Base-by-base conservation (phyloP, 2,113 vertebrate genomes). In the Eudyptes chrysolophus region DNA sequence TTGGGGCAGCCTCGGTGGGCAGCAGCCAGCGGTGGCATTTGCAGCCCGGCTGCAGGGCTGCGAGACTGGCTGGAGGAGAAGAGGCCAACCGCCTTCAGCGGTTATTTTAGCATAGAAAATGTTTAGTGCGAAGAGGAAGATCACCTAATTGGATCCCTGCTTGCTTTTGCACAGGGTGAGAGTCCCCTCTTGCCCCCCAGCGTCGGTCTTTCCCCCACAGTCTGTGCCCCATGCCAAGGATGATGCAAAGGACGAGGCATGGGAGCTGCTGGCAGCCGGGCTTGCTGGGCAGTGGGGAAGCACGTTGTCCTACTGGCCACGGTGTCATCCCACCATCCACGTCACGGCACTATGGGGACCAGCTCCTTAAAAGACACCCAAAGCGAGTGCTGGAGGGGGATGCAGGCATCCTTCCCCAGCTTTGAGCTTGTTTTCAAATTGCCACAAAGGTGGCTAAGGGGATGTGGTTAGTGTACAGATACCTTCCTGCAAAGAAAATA, bases 181-280 rank as follows among this genome's bases (percentile, higher is more conserved):
- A 17, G 16, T 49, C 54, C 5, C 18, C 20, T 34, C 5, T 44
- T 48, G 30, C 4, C 16, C 18, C 4, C 3, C 27, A 81, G 64
- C 3, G 2, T 21, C 1, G 5, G 20, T 54, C 17, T 65, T 60
- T 51, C 7, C 22, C 55, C 64, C 25, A 1, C 1, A 1, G 32
- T 46, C 62, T 7, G 2, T 86, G 71, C 15, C 54, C 24, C 0
- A 0, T 66, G 61, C 46, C 0, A 0, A 55, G 58, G 54, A 36
- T 7, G 36, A 27, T 74, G 58, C 38, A 32, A 3, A 82, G 36
- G 22, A 34, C 0, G 2, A 51, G 29, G 1, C 2, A 4, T 46
- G 70, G 49, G 38, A 82, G 46, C 49, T 60, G 52, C 16, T 58
- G 57, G n/a, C 51, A 57, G 25, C 64, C 7, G 12, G 25, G 25